phyloP scores from a whole-genome alignment of 2,797 vertebrate species.

The Lophius americanus region DNA sequence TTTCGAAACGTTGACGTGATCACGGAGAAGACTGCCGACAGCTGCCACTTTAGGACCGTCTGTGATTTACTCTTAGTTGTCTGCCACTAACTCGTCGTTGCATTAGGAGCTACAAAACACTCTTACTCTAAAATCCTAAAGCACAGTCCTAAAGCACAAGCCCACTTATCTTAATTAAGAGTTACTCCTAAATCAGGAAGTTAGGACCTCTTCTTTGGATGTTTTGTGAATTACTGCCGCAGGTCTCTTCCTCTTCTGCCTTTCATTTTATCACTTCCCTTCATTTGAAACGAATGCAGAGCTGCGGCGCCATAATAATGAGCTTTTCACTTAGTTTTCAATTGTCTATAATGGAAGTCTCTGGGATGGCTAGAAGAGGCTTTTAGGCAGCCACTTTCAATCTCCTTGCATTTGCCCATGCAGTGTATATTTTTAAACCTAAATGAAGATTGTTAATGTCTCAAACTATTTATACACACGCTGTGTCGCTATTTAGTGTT shows the following conservation, averaged over 20 bases:
- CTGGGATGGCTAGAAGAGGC: slow-evolving; percentile 38
- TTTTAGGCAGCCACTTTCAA: slow-evolving; percentile 60
- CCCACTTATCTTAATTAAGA: too few relatives aligned
- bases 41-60: too few relatives aligned
- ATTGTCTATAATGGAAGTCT: slow-evolving; percentile 35
- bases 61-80: too few relatives aligned
- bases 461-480: slow-evolving; percentile 11
- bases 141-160: too few relatives aligned
- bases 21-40: too few relatives aligned
- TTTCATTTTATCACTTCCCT: slow-evolving; percentile 46
- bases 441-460: slow-evolving; percentile 21
- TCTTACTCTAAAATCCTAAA: too few relatives aligned
- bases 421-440: slow-evolving; percentile 35
- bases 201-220: too few relatives aligned
- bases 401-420: slow-evolving; percentile 13
- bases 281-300: slow-evolving; percentile 34
- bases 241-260: not conserved
- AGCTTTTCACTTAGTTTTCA: slow-evolving; percentile 47
- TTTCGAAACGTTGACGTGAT: too few relatives aligned
- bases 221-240: not conserved
- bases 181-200: too few relatives aligned
- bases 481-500: not conserved
- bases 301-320: slow-evolving; percentile 20
- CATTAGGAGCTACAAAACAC: too few relatives aligned
- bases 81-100: too few relatives aligned